A percentile compares a stretch with the other conserved stretches of the same genome.
phyloP scores from a whole-genome alignment of 1,140 invertebrate genomes.

The Epicauta chinensis region DNA sequence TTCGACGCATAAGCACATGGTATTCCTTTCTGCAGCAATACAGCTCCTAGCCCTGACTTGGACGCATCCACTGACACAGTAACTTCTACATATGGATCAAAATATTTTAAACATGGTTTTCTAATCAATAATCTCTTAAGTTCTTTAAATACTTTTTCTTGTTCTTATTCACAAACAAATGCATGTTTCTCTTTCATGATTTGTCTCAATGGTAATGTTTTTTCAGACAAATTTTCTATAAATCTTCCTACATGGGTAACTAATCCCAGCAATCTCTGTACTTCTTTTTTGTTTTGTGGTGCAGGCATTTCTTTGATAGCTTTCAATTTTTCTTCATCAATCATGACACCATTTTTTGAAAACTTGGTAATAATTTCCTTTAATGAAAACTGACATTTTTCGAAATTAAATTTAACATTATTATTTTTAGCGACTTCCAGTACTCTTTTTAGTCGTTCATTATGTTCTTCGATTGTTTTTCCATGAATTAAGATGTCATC shows the following conservation, averaged over 20 bases:
- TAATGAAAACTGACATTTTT: conserved; percentile 29
- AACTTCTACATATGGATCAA: conserved; percentile 19
- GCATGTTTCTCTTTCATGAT: conserved; percentile 27
- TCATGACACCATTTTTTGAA: conserved; percentile 33
- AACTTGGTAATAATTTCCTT: conserved; percentile 33
- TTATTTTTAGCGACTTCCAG: conserved; percentile 18
- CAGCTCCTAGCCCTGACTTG: conserved; percentile 2
- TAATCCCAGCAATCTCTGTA: conserved; percentile 41
- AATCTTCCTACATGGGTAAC: conserved; percentile 41
- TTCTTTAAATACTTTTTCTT: conserved; percentile 23
- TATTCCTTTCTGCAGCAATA: conserved; percentile 11
- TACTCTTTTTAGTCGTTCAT: conserved; percentile 13
- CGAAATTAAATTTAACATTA: conserved; percentile 30
- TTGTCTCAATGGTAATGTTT: conserved; percentile 25
- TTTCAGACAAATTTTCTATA: conserved; percentile 37
- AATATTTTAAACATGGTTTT: conserved; percentile 28
- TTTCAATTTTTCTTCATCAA: conserved; percentile 30
- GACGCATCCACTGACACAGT: conserved; percentile 5
- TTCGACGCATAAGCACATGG: conserved; percentile 36
- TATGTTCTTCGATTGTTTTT: neutral
- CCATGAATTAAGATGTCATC: conserved; percentile 14
- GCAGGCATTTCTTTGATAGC: conserved; percentile 29
- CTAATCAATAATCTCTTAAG: conserved; percentile 28
- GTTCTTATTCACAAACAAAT: conserved; percentile 27
- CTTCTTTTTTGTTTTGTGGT: conserved; percentile 33